Conservation (phyloP, 2,888 invertebrate genomes). For the Clistopyga incitator region DNA sequence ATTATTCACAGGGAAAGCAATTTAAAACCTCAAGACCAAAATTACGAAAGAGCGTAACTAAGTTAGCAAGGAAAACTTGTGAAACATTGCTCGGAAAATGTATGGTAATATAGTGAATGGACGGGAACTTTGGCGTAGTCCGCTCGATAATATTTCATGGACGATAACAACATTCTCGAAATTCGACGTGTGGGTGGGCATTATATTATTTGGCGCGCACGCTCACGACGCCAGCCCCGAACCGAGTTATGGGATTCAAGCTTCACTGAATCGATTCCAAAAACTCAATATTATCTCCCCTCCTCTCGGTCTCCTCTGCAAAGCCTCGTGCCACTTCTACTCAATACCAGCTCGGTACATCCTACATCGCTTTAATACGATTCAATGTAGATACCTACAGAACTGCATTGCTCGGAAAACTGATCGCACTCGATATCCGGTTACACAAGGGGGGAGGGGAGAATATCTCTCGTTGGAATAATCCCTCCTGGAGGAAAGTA, state of each 20-base stretch:
- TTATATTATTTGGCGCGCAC: constrained; percentile 33
- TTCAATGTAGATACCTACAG: constrained; percentile 8
- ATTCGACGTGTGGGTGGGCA: constrained; percentile 26
- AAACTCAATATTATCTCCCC: constrained; percentile 35
- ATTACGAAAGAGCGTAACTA: neutral
- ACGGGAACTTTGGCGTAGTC: neutral
- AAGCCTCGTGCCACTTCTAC: constrained; percentile 23
- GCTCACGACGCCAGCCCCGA: constrained; percentile 13
- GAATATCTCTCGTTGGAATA: neutral
- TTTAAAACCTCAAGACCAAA: neutral
- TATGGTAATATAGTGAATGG: constrained; percentile 15
- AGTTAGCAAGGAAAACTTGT: neutral
- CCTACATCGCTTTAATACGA: constrained; percentile 19
- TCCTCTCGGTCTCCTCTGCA: neutral
- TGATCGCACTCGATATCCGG: constrained; percentile 27
- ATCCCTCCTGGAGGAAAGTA: constrained; percentile 8
- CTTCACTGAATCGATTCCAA: constrained; percentile 53
- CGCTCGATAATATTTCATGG: constrained; percentile 45
- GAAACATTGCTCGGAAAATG: constrained; percentile 11
- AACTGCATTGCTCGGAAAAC: constrained; percentile 13
- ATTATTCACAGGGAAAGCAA: neutral
- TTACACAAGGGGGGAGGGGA: neutral
- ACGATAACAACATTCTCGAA: constrained; percentile 39
- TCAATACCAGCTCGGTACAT: constrained; percentile 17
- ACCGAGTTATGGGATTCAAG: constrained; percentile 31